Conservation (phyloP, 2,888 invertebrate species). For the Drosophila cracens region DNA sequence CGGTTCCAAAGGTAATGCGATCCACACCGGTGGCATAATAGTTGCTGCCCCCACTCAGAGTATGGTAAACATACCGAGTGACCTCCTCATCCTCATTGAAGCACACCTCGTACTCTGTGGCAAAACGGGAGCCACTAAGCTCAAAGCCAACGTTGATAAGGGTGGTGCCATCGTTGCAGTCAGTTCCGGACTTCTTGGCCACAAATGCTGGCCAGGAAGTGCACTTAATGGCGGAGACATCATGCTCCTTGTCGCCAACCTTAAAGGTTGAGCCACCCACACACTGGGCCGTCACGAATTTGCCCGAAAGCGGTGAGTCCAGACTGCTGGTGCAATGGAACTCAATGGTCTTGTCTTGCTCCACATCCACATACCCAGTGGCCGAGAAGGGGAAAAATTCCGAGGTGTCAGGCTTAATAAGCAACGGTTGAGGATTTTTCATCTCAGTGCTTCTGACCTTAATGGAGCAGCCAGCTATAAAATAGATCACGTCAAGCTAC, state of each 20-base stretch:
- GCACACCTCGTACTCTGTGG: slow-evolving; percentile 83
- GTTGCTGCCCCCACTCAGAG: slow-evolving; percentile 82
- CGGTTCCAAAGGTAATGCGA: slow-evolving; percentile 78
- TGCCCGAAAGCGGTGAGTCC: slow-evolving; percentile 59
- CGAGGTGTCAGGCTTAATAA: slow-evolving; percentile 84
- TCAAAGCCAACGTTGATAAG: slow-evolving; percentile 82
- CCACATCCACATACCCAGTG: slow-evolving; percentile 64
- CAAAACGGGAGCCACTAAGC: slow-evolving; percentile 68
- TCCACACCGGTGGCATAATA: slow-evolving; percentile 83
- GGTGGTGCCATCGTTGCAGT: slow-evolving; percentile 76
- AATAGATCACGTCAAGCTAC: background rate
- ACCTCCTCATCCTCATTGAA: slow-evolving; percentile 80
- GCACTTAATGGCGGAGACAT: slow-evolving; percentile 81
- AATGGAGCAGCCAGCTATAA: slow-evolving; percentile 60
- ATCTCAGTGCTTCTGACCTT: slow-evolving; percentile 62
- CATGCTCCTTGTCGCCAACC: slow-evolving; percentile 53
- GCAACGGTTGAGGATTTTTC: slow-evolving; percentile 87
- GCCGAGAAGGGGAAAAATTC: slow-evolving; percentile 64
- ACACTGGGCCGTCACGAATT: slow-evolving; percentile 69
- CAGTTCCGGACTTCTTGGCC: slow-evolving; percentile 68
- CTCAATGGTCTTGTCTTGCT: slow-evolving; percentile 65
- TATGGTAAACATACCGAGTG: slow-evolving; percentile 82
- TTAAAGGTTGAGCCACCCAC: slow-evolving; percentile 66
- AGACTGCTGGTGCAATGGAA: slow-evolving; percentile 72
- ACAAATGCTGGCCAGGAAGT: slow-evolving; percentile 72